Evolutionary conservation across 2,797 vertebrate genomes (phyloP).

Genomic region (Caiman crocodilus): DNA sequence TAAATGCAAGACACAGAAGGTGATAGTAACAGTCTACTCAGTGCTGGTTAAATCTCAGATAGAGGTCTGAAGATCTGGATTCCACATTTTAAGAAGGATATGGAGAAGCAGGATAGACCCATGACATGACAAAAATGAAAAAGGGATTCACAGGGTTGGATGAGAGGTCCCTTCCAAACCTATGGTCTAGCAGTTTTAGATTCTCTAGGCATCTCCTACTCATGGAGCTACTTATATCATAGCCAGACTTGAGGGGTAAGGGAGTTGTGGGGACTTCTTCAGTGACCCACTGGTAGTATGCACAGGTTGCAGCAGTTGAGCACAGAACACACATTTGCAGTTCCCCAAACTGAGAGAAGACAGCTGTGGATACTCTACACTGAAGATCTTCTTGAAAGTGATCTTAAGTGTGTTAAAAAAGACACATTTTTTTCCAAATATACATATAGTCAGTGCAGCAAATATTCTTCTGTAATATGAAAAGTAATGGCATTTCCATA

Average conservation of each 20-base stretch:
- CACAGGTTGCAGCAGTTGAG: neutral
- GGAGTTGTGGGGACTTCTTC: neutral
- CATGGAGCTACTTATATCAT: rapidly evolving
- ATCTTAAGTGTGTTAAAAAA: neutral
- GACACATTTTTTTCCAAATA: neutral
- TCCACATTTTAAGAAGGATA: too few species aligned
- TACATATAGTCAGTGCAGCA: neutral
- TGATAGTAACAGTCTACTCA: too few species aligned
- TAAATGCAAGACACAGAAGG: too few species aligned
- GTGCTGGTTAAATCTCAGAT: too few species aligned
- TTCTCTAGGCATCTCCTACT: neutral
- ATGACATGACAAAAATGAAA: too few species aligned
- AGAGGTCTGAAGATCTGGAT: too few species aligned
- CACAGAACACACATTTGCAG: too few species aligned
- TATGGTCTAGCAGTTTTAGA: neutral
- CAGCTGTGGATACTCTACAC: neutral
- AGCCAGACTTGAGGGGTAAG: neutral
- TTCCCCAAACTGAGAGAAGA: neutral
- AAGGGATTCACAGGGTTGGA: too few species aligned
- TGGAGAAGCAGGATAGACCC: too few species aligned
- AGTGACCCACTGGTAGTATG: neutral
- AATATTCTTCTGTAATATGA: neutral
- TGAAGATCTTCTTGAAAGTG: neutral
- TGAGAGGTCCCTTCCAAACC: too few species aligned
- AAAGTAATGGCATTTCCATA: neutral